These are phyloP conservation scores for Adelphocoris suturalis DNA, from an alignment of 2,888 invertebrate species.

Conservation along the genomic window DNA sequence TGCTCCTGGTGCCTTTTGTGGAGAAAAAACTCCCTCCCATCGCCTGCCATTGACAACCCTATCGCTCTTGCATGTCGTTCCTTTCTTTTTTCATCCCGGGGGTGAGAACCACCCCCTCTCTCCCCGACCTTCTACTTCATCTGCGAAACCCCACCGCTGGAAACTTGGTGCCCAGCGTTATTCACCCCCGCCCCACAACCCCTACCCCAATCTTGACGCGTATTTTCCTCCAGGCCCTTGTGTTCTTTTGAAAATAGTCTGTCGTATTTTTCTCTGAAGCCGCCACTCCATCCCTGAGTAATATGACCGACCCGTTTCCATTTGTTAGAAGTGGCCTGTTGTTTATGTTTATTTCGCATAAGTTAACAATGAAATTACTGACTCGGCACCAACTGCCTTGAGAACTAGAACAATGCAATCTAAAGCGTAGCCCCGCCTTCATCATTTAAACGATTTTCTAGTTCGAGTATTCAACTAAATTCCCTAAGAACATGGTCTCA, in stretches of 20 bases:
- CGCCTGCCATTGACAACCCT: slow-evolving; percentile 69
- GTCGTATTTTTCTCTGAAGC: slow-evolving; percentile 4
- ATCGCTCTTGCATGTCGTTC: slow-evolving; percentile 68
- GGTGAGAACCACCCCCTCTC: slow-evolving; percentile 14
- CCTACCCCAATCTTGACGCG: slow-evolving; percentile 27
- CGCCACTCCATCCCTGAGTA: neutral
- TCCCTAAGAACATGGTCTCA: too few relatives aligned
- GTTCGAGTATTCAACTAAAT: too few relatives aligned
- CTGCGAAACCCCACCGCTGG: neutral
- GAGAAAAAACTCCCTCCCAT: slow-evolving; percentile 30
- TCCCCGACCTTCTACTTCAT: slow-evolving; percentile 13
- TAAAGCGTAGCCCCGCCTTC: too few relatives aligned
- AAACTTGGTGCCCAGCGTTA: slow-evolving; percentile 29
- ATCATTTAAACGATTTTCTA: too few relatives aligned
- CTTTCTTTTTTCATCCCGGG: slow-evolving; percentile 55
- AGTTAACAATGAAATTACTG: neutral
- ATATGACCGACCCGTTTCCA: neutral
- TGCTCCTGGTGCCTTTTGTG: slow-evolving; percentile 19
- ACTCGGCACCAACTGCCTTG: neutral
- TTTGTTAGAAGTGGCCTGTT: neutral
- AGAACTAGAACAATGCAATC: too few relatives aligned
- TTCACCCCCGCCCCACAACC: neutral
- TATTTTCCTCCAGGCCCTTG: slow-evolving; percentile 1
- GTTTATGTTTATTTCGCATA: neutral
- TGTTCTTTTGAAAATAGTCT: slow-evolving; percentile 21